Base-by-base conservation (phyloP, 2,888 invertebrate species). In the Megamerina dolium region DNA sequence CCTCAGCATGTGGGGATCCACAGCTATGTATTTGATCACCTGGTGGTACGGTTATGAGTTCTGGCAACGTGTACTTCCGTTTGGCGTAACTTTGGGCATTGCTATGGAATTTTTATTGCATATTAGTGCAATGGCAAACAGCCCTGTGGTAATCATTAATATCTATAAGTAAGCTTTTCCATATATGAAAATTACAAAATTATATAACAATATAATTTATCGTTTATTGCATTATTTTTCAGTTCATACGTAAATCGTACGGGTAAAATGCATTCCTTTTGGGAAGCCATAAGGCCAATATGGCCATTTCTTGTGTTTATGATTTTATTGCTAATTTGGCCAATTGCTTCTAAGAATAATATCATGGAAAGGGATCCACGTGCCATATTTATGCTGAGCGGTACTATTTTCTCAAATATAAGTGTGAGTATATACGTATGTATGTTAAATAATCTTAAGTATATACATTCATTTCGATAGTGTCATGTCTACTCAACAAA, bases 321-420 rank as follows among this genome's bases (percentile, higher is more conserved):
- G 71, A 59, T 73, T 1, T 72, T 91, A 27, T 83, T 89, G 54
- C 73, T 87, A 1, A 57, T 78, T 5, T 99, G 99, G 99, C 85
- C 88, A 4, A 60, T 79, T 16, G 76, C 75, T 54, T 96, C 97
- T 12, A 90, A 89, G 5, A 80, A 76, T 49, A 77, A 87, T 65
- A 83, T 99, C 56, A 75, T 96, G 52, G 79, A 86, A 53, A 76
- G 74, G 42, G 87, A 92, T 63, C 94, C 97, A 0, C 76, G 97
- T 54, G 79, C 87, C 41, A 83, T 93, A 71, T 91, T 85, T 68
- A 80, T 93, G 67, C 79, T 91, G 47, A 85, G 89, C 49, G 97
- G 97, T 55, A 94, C 93, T 30, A 85, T 96, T 51, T 97, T 96
- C 74, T 94, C 97, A 19, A 97, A 99, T 73, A 94, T 99, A 63